phyloP scores from a whole-genome alignment of 2,888 invertebrate species.

The Oscheius sp. region DNA sequence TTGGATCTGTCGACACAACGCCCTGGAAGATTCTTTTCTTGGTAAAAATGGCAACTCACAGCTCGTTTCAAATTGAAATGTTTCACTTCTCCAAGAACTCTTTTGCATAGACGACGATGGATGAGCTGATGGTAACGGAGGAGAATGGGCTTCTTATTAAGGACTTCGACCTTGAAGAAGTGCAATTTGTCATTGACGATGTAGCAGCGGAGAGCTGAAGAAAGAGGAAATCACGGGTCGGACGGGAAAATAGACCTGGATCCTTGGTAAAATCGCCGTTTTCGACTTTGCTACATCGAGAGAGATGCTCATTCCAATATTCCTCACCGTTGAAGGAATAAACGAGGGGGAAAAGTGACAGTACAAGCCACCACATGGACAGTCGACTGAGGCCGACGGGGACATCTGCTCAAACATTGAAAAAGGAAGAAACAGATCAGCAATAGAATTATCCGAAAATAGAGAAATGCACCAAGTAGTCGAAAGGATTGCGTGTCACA shows the following conservation, averaged over 20 bases:
- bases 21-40: background rate
- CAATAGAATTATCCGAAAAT: background rate
- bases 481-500: conserved; percentile 14
- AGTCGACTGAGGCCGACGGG: conserved; percentile 3
- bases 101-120: conserved; percentile 28
- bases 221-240: background rate
- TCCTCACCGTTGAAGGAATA: conserved; percentile 15
- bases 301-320: conserved; percentile 7
- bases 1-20: conserved; percentile 30
- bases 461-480: background rate
- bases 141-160: conserved; percentile 23
- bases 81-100: conserved; percentile 17
- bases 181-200: conserved; percentile 33
- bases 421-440: conserved; percentile 1
- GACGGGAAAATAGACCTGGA: background rate
- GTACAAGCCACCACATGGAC: conserved; percentile 28
- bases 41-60: conserved; percentile 13
- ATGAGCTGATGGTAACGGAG: conserved; percentile 36
- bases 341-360: conserved; percentile 2
- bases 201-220: conserved; percentile 34
- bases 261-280: conserved; percentile 24
- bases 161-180: conserved; percentile 36
- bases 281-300: conserved; percentile 2
- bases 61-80: conserved; percentile 24
- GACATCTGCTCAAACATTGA: conserved; percentile 24